Conservation (phyloP, 1,140 invertebrate species). For the Condylostylus longicornis region DNA sequence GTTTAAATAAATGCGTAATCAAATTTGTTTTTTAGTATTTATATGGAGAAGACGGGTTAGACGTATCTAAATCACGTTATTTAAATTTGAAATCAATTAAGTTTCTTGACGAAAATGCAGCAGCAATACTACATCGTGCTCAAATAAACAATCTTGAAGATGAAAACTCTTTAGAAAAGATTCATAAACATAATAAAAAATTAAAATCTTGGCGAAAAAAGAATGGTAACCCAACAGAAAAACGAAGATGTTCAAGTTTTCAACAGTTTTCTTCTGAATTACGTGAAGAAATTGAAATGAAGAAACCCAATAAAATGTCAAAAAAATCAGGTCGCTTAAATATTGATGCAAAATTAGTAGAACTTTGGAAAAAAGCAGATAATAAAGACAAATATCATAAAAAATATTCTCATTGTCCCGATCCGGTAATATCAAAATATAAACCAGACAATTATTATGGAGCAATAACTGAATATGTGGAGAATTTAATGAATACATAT, state of each 20-base stretch:
- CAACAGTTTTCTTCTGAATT: conserved; percentile 28
- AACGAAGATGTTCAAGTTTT: conserved; percentile 21
- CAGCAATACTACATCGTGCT: conserved; percentile 37
- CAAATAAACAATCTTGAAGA: conserved; percentile 28
- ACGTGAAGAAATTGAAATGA: conserved; percentile 21
- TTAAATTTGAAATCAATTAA: conserved; percentile 61
- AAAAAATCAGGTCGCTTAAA: conserved; percentile 21
- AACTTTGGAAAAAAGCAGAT: conserved; percentile 44
- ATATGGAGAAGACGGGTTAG: conserved; percentile 98
- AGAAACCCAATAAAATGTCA: conserved; percentile 22
- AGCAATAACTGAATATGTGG: conserved; percentile 64
- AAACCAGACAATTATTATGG: conserved; percentile 63
- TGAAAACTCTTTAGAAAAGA: conserved; percentile 37
- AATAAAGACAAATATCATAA: conserved; percentile 36
- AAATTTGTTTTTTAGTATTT: conserved; percentile 41
- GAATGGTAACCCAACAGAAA: conserved; percentile 33
- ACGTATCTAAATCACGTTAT: conserved; percentile 76
- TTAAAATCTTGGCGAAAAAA: conserved; percentile 48
- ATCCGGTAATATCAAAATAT: conserved; percentile 55
- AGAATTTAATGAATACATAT: conserved; percentile 51
- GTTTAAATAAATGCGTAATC: too few species aligned
- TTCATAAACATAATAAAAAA: conserved; percentile 39
- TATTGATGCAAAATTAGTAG: conserved; percentile 37
- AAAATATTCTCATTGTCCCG: conserved; percentile 41
- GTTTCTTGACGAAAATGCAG: conserved; percentile 68